Percentiles rank a stretch among this genome's conserved stretches.
Conservation (phyloP, 2,888 invertebrate species). For the Orthonevra nobilis region DNA sequence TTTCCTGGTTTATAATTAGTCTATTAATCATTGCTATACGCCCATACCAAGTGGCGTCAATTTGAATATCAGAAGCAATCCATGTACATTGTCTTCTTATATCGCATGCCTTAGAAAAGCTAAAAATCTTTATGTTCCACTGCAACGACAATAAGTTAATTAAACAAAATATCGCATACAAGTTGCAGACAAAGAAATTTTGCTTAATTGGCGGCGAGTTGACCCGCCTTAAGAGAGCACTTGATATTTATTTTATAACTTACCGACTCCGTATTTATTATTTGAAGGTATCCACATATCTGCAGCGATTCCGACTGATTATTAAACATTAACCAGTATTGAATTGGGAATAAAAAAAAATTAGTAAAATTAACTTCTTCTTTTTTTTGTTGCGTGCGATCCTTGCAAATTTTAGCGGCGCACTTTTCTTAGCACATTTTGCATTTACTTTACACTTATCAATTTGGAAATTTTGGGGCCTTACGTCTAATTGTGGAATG, state of each 20-base stretch:
- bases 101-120: background rate
- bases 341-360: conserved; percentile 11
- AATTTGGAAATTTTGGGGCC: background rate
- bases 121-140: background rate
- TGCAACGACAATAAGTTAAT: conserved; percentile 14
- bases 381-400: background rate
- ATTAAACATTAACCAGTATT: conserved; percentile 38
- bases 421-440: conserved; percentile 42
- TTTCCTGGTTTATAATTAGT: conserved; percentile 23
- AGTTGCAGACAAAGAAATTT: conserved; percentile 59
- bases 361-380: background rate
- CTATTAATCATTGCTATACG: conserved; percentile 39
- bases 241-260: conserved; percentile 71
- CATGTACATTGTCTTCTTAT: background rate
- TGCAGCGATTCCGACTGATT: background rate
- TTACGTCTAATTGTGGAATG: background rate
- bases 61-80: background rate
- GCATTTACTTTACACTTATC: background rate
- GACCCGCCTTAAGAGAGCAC: conserved; percentile 29
- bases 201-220: conserved; percentile 22
- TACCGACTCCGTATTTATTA: conserved; percentile 80
- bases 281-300: conserved; percentile 80
- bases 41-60: conserved; percentile 20
- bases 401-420: conserved; percentile 34
- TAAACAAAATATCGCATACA: conserved; percentile 18